Evolutionary conservation across 2,888 invertebrate species (phyloP).

Genomic region (Pyrochroa serraticornis): DNA sequence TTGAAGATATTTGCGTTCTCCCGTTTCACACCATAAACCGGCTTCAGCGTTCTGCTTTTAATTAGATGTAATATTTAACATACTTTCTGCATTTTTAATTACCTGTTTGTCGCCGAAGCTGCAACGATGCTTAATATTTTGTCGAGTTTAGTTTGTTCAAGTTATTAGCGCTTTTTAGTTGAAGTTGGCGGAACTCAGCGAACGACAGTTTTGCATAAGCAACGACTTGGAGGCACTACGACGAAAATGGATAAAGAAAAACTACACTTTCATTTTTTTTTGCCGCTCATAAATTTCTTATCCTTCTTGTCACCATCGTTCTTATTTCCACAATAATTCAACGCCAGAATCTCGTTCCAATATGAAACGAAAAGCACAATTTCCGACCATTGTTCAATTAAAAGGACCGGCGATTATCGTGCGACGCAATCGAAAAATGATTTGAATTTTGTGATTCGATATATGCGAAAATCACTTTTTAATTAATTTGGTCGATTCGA

Average conservation of each 20-base stretch:
- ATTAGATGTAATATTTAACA: conserved; percentile 47
- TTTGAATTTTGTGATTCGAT: conserved; percentile 10
- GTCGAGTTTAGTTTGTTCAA: conserved; percentile 36
- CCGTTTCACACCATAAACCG: conserved; percentile 39
- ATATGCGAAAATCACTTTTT: no score
- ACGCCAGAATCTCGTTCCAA: no score
- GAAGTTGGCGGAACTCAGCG: conserved; percentile 40
- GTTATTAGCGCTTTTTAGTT: conserved; percentile 34
- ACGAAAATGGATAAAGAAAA: conserved; percentile 38
- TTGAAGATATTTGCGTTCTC: conserved; percentile 46
- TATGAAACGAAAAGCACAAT: no score
- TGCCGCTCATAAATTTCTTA: conserved; percentile 20
- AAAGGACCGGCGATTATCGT: conserved; percentile 12
- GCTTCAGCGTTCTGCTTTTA: conserved; percentile 41
- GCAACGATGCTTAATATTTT: conserved; percentile 4
- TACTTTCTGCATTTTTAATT: conserved; percentile 48
- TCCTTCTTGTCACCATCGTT: conserved; percentile 11
- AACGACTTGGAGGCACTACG: conserved; percentile 42
- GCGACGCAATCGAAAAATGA: conserved; percentile 8
- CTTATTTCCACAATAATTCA: conserved; percentile 12
- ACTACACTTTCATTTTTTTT: conserved; percentile 24
- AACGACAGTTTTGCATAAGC: conserved; percentile 48
- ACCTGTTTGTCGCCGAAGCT: conserved; percentile 28
- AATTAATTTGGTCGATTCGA: no score
- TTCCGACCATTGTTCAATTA: conserved; percentile 6